Evolutionary conservation across 2,113 vertebrate species (phyloP), one percentile per base, ranked within the genome.

Genomic region (Dissostichus mawsoni): DNA sequence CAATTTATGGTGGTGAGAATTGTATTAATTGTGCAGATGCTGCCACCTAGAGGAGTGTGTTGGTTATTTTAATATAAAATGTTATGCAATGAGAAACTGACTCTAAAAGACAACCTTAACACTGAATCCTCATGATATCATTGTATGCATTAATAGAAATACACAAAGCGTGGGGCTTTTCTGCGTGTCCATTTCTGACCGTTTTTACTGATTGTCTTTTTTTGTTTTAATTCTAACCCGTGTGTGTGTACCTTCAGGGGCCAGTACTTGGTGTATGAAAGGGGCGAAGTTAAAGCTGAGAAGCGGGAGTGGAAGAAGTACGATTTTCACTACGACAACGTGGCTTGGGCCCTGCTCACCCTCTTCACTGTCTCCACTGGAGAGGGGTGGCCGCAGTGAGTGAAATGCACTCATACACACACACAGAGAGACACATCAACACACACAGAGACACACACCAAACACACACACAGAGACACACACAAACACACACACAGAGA

Each of bases 331-430:
- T 99, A 99, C 5, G 98, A 99, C 96, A 98, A 99, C 29, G 97
- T 99, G 81, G 95, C 98, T 71, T 99, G 97, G 97, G 98, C 98
- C 0, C 95, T 98, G 78, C 96, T 99, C 81, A 98, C 98, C 8
- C 98, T 99, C 90, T 99, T 99, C 94, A 99, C 98, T 0, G 97
- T 99, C 85, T 99, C 98, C 72, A 99, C 98, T 0, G 98, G 98
- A 68, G 98, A 98, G 93, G 98, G 97, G 53, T 98, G 97, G 98
- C 98, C 98, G 0, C 94, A 97, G 98, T 99, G 92, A 93, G 95
- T 94, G 52, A 4, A 18, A 52, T 23, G 18, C 61, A 62, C 57
- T 29, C 36, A 69, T n/a, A 14, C 25, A 74, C 45, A 72, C 50
- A 50, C 48, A 70, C 57, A 14, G 47, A 69, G 29, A 69, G 20